Evolutionary conservation across 2,113 vertebrate species (phyloP).

Genomic region (Proterorhinus semilunaris): DNA sequence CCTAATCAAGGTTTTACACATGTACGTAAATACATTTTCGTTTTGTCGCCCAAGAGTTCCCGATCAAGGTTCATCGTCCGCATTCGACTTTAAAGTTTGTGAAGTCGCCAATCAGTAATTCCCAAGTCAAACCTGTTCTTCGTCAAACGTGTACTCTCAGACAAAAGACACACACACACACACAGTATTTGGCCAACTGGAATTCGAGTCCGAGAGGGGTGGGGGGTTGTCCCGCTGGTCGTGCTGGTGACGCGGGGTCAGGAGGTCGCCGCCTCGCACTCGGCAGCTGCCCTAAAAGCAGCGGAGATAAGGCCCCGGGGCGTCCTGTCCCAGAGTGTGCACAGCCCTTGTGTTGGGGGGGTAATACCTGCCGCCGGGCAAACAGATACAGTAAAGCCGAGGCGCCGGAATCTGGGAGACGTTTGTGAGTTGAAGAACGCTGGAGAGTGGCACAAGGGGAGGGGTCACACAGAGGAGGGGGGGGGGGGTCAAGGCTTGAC

Average conservation of each 20-base stretch:
- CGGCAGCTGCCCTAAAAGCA: conserved; percentile 83
- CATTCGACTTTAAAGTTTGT: no score
- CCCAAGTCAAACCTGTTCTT: not conserved
- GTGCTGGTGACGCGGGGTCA: conserved; percentile 72
- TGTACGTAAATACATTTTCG: no score
- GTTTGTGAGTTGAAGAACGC: conserved; percentile 42
- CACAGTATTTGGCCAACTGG: conserved; percentile 57
- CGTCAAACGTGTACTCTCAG: not conserved
- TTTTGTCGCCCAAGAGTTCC: no score
- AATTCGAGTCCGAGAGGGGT: conserved; percentile 68
- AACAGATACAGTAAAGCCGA: conserved; percentile 76
- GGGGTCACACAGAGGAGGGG: not conserved
- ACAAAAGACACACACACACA: conserved; percentile 11
- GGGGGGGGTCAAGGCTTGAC: conserved; percentile 59
- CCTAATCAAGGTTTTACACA: no score
- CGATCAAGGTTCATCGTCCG: no score
- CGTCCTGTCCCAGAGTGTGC: conserved; percentile 74
- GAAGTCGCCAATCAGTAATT: not conserved
- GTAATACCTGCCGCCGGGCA: conserved; percentile 71
- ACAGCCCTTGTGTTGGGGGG: conserved; percentile 70
- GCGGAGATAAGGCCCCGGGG: conserved; percentile 84
- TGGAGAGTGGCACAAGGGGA: conserved; percentile 44
- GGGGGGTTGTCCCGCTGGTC: conserved; percentile 62
- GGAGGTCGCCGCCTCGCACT: conserved; percentile 83
- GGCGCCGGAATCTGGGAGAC: conserved; percentile 66